phyloP scores from a whole-genome alignment of 2,888 invertebrate genomes.

The Kryphioiulus occultus region DNA sequence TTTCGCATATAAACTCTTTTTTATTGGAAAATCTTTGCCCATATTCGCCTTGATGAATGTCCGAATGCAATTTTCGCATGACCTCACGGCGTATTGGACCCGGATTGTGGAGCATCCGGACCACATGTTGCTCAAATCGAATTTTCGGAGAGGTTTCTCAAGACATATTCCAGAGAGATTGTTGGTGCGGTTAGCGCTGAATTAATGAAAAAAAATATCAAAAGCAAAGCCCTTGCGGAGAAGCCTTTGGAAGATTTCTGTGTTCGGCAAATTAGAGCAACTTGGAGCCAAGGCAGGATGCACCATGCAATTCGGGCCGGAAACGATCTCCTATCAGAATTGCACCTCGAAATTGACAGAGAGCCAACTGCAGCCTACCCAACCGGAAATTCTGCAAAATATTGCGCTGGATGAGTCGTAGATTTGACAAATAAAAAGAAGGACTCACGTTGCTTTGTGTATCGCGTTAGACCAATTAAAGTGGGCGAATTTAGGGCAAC shows the following conservation, averaged over 20 bases:
- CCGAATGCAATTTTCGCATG: slow-evolving; percentile 39
- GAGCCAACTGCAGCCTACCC: background rate
- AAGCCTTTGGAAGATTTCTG: background rate
- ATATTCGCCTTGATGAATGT: slow-evolving; percentile 41
- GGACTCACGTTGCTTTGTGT: background rate
- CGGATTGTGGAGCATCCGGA: slow-evolving; percentile 29
- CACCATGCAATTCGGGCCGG: background rate
- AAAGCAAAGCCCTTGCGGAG: background rate
- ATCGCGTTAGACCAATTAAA: background rate
- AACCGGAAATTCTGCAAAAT: background rate
- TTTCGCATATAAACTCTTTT: slow-evolving; percentile 8
- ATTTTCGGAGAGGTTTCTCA: background rate
- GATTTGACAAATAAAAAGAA: background rate
- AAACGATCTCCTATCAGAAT: background rate
- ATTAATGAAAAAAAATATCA: slow-evolving; percentile 39
- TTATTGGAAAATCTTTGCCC: slow-evolving; percentile 1
- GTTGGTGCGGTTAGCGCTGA: background rate
- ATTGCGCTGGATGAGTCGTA: background rate
- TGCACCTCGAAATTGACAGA: background rate
- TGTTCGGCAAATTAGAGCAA: background rate
- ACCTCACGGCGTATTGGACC: background rate
- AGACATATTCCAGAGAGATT: background rate
- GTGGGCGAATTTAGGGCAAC: background rate
- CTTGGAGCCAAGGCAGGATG: background rate
- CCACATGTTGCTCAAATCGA: slow-evolving; percentile 43